A percentile compares a stretch with the other conserved stretches of the same genome.
These are phyloP conservation scores for Oxycera nigricornis DNA, from an alignment of 2,888 invertebrate species.

Conservation along the genomic window DNA sequence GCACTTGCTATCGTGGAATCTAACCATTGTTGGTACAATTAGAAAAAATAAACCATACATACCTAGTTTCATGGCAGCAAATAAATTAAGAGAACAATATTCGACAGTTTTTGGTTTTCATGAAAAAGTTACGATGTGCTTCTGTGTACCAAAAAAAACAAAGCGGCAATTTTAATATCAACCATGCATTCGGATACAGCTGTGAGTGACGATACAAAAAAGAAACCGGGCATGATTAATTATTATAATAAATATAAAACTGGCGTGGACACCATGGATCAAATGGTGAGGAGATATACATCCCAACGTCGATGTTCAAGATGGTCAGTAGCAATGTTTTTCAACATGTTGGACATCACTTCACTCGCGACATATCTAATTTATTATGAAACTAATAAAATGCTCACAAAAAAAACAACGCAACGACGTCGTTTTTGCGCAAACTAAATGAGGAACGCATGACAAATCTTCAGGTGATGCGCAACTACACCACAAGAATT, in stretches of 20 bases:
- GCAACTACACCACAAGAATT: background rate
- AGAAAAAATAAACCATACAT: slow-evolving; percentile 31
- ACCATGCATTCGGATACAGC: slow-evolving; percentile 15
- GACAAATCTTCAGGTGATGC: background rate
- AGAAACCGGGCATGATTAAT: slow-evolving; percentile 12
- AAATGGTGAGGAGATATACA: background rate
- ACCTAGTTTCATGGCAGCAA: slow-evolving; percentile 1
- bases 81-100: slow-evolving; percentile 36
- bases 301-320: background rate
- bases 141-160: slow-evolving; percentile 47
- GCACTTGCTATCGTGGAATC: slow-evolving; percentile 10
- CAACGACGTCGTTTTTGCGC: background rate
- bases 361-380: background rate
- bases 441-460: background rate
- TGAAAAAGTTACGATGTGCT: slow-evolving; percentile 45
- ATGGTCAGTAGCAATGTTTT: slow-evolving; percentile 5
- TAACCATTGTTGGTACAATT: slow-evolving; percentile 35
- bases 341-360: background rate
- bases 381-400: background rate
- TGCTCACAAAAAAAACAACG: no score
- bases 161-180: slow-evolving; percentile 40
- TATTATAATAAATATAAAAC: slow-evolving; percentile 22
- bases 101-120: slow-evolving; percentile 47
- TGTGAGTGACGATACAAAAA: background rate
- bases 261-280: slow-evolving; percentile 23